Percentiles rank a stretch among this genome's conserved stretches.
Conservation (phyloP, 2,888 invertebrate genomes). For the Sminthurides aquaticus region DNA sequence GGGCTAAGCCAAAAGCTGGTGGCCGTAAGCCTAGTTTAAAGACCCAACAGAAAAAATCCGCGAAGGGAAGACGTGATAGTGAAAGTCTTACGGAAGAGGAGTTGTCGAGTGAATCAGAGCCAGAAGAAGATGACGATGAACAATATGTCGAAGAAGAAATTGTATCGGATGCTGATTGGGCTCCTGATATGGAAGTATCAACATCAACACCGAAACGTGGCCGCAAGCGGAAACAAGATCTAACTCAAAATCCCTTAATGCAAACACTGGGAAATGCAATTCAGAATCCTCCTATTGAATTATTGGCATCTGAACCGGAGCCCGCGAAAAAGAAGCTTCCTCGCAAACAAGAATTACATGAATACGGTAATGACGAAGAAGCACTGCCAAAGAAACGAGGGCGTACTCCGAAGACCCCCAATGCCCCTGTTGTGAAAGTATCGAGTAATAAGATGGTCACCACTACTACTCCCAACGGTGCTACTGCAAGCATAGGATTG, state of each 20-base stretch:
- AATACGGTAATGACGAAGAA: too few species aligned
- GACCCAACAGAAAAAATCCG: neutral
- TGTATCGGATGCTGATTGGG: neutral
- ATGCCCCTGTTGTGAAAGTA: neutral
- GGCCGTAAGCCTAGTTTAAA: neutral
- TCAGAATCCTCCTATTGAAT: too few species aligned
- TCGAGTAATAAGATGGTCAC: neutral
- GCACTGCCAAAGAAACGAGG: neutral
- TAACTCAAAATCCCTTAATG: too few species aligned
- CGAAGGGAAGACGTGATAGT: neutral
- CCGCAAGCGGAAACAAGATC: too few species aligned
- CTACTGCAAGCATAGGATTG: neutral
- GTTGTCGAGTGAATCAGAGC: neutral
- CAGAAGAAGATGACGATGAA: neutral
- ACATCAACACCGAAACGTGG: neutral
- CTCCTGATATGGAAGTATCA: neutral
- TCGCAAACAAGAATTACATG: too few species aligned
- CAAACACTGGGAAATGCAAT: too few species aligned
- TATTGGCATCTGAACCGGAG: too few species aligned
- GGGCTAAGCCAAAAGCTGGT: neutral
- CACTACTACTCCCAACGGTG: neutral
- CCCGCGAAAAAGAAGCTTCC: too few species aligned
- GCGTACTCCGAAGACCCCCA: neutral
- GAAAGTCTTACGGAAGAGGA: conserved; percentile 1
- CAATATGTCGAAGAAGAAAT: neutral